Percentiles rank a stretch among this genome's conserved stretches.
phyloP scores from a whole-genome alignment of 2,797 vertebrate genomes.

The Sebastes iracundus region DNA sequence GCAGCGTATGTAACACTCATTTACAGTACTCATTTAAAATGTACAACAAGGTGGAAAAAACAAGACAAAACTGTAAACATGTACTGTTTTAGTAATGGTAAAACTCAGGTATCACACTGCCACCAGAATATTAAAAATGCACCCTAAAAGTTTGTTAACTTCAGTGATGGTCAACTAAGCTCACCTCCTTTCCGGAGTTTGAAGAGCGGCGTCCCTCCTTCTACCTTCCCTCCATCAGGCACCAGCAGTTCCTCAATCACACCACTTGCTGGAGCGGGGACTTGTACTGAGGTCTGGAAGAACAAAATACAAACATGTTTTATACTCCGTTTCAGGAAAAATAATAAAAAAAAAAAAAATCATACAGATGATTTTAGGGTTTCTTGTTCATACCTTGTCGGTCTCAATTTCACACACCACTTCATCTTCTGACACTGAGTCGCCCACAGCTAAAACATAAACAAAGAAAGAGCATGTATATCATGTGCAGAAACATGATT shows the following conservation, averaged over 20 bases:
- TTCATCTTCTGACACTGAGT: slow-evolving; percentile 93
- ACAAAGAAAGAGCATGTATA: neutral
- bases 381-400: slow-evolving; percentile 86
- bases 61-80: neutral
- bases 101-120: rapidly evolving
- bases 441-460: slow-evolving; percentile 89
- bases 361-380: neutral
- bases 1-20: neutral
- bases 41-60: neutral
- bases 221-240: slow-evolving; percentile 93
- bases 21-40: neutral
- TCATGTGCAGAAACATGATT: neutral
- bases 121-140: rapidly evolving
- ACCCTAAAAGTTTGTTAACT: neutral
- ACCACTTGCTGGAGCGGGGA: slow-evolving; percentile 92
- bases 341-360: too few relatives aligned
- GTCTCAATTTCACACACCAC: slow-evolving; percentile 98
- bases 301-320: neutral
- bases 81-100: neutral
- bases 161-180: neutral
- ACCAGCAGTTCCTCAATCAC: slow-evolving; percentile 94
- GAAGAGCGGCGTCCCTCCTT: slow-evolving; percentile 94
- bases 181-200: slow-evolving; percentile 92
- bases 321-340: neutral
- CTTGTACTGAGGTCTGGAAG: slow-evolving; percentile 92